Conservation (phyloP, 1,140 invertebrate species). For the Hestina assimilis region DNA sequence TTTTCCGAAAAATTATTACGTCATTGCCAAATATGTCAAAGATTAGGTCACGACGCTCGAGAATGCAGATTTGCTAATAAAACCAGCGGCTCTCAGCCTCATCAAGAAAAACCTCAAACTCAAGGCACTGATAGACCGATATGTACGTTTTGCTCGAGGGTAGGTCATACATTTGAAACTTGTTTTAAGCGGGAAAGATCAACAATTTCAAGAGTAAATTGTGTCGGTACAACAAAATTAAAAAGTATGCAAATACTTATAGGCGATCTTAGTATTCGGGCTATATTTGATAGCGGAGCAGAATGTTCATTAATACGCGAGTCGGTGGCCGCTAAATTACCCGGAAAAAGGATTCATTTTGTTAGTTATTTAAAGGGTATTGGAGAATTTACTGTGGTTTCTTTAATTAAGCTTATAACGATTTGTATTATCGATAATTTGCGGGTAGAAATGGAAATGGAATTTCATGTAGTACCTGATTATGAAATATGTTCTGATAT, state of each 20-base stretch:
- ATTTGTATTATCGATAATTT: conserved; percentile 29
- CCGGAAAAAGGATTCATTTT: conserved; percentile 19
- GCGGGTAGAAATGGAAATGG: conserved; percentile 23
- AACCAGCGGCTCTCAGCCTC: background rate
- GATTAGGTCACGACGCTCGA: background rate
- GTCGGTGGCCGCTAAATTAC: conserved; percentile 19
- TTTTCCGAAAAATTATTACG: background rate
- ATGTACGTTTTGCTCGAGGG: conserved; percentile 18
- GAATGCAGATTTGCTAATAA: background rate
- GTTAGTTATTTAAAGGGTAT: conserved; percentile 35
- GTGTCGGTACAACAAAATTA: conserved; percentile 12
- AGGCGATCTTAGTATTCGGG: conserved; percentile 12
- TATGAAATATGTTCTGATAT: conserved; percentile 30
- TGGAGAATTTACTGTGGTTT: conserved; percentile 26
- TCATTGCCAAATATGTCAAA: background rate
- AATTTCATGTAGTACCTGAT: conserved; percentile 33
- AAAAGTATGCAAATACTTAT: conserved; percentile 15
- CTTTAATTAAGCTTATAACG: conserved; percentile 16
- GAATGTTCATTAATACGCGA: conserved; percentile 33
- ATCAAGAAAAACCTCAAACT: background rate
- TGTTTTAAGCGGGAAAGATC: conserved; percentile 25
- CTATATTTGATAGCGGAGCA: conserved; percentile 38
- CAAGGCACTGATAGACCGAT: background rate
- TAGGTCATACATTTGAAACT: conserved; percentile 30
- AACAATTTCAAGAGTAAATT: conserved; percentile 31